Evolutionary conservation across 2,797 vertebrate species (phyloP).

Genomic region (Graptemys geographica): DNA sequence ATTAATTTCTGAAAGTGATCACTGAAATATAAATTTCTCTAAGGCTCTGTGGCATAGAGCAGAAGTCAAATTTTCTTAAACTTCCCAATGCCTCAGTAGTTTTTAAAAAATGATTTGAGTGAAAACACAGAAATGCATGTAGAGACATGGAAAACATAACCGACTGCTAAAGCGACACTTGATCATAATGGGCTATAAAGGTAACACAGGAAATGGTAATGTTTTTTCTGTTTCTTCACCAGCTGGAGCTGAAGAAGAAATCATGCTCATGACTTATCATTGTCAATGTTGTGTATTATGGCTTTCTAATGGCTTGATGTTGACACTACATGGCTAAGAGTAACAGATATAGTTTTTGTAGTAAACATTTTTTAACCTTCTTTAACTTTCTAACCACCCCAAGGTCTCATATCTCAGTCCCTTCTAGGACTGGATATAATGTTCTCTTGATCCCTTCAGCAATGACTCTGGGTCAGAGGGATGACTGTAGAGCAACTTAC

Average conservation of each 20-base stretch:
- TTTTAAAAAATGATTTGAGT: neutral
- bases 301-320: slow-evolving; percentile 30
- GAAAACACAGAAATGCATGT: neutral
- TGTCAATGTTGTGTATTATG: rapidly evolving
- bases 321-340: neutral
- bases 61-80: neutral
- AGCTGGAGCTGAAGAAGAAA: slow-evolving; percentile 1
- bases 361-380: neutral
- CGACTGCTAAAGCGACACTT: slow-evolving; percentile 24
- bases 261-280: neutral
- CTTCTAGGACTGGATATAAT: neutral
- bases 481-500: neutral
- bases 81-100: neutral
- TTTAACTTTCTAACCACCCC: neutral
- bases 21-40: neutral
- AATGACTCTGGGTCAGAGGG: neutral
- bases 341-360: neutral
- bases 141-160: neutral
- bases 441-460: neutral
- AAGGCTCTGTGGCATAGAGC: neutral
- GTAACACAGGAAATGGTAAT: neutral
- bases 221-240: slow-evolving; percentile 33
- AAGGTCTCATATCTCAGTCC: neutral
- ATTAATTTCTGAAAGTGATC: neutral
- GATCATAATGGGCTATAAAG: slow-evolving; percentile 23